Base-by-base conservation (phyloP, 2,113 vertebrate species). In the Leucopternis melanops region DNA sequence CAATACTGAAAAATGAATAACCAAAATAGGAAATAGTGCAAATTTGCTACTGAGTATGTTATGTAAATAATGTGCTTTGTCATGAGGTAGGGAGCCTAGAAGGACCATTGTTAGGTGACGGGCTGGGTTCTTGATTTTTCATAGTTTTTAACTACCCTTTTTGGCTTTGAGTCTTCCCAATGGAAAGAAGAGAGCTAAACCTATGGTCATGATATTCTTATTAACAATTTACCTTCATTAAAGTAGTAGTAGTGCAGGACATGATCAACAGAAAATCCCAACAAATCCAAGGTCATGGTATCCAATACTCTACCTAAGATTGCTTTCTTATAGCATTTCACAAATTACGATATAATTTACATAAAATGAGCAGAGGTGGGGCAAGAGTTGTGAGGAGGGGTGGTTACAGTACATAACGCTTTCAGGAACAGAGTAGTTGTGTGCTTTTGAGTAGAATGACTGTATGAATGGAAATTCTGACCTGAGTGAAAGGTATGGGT, bases 351-450 rank as follows among this genome's bases (percentile, higher is more conserved):
- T 73, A 40, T 55, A 22, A 29, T 7, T 73, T 38, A 54, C 17
- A 9, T 59, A 65, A 54, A 83, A 65, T 23, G 13, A 65, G 55
- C 42, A 58, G 58, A 57, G 13, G 12, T 77, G 45, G 17, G 23
- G 36, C 63, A 61, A 34, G 63, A 38, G 36, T 36, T 66, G 52
- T 66, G 57, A 78, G 65, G 58, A 49, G 8, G 8, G 19, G 16
- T 54, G 14, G 22, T 73, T 69, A 31, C 11, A 31, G 21, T 34
- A 21, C 4, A 0, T 45, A 25, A 61, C 0, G 1, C 29, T 78
- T 72, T 62, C 71, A 61, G 74, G 38, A 58, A 27, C 7, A 23
- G 58, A 85, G 9, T 10, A 42, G 5, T 42, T 82, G 11, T 44
- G 26, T 78, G 49, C 8, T 89, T 78, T 78, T 73, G 34, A 55